A percentile compares a stretch with the other conserved stretches of the same genome.
phyloP scores from a whole-genome alignment of 2,797 vertebrate species.

The Strix occidentalis region DNA sequence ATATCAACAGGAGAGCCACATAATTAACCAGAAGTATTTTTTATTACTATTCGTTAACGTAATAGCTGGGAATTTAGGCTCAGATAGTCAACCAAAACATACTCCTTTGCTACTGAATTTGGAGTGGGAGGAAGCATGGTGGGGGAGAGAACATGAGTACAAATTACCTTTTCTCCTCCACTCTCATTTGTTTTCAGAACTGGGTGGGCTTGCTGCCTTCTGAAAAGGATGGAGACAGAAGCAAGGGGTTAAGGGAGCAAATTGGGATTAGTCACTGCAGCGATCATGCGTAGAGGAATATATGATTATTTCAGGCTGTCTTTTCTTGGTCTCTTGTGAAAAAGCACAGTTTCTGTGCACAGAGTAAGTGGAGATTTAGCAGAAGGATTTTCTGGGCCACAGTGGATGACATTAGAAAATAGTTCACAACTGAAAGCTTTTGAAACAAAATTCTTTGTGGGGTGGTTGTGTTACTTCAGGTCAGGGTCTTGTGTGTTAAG shows the following conservation, averaged over 20 bases:
- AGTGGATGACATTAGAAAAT: not conserved
- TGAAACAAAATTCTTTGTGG: not conserved
- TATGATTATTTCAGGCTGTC: not conserved
- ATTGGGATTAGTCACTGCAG: not conserved
- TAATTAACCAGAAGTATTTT: not conserved
- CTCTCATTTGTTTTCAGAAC: not conserved
- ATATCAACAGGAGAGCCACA: not conserved
- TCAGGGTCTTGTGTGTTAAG: not conserved
- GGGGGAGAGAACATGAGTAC: not conserved
- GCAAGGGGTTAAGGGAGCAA: not conserved
- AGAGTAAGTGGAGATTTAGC: not conserved
- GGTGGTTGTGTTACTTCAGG: not conserved
- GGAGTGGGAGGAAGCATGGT: not conserved
- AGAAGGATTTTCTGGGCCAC: not conserved
- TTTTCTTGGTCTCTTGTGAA: not conserved
- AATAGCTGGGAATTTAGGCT: not conserved
- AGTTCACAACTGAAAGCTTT: not conserved
- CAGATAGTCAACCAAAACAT: constrained; percentile 15
- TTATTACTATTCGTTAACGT: not conserved
- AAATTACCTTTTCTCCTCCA: constrained; percentile 13
- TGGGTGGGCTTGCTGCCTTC: not conserved
- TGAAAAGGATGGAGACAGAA: not conserved
- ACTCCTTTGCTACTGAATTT: not conserved
- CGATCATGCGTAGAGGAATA: not conserved
- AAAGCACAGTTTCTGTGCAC: not conserved